phyloP scores from a whole-genome alignment of 2,888 invertebrate species.

The Sceliomorpha sp. region DNA sequence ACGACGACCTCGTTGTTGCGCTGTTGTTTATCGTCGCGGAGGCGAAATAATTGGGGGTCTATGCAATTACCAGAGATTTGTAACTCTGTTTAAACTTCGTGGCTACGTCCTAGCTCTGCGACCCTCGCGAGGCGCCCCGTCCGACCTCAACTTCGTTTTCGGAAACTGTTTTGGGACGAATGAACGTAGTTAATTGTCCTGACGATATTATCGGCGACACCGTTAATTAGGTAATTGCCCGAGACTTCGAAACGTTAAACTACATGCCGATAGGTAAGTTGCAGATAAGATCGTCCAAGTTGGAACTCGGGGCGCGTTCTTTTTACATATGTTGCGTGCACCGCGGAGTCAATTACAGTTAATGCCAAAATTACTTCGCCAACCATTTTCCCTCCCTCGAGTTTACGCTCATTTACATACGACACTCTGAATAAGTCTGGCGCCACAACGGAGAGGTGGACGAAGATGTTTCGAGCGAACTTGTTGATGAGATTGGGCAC shows the following conservation, averaged over 20 bases:
- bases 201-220: too few species aligned
- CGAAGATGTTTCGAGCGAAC: slow-evolving; percentile 11
- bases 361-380: slow-evolving; percentile 17
- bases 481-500: slow-evolving; percentile 29
- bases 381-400: slow-evolving; percentile 10
- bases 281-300: too few species aligned
- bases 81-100: slow-evolving; percentile 40
- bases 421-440: slow-evolving; percentile 23
- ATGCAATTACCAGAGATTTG: slow-evolving; percentile 46
- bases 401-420: slow-evolving; percentile 34
- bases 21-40: slow-evolving; percentile 42
- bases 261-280: too few species aligned
- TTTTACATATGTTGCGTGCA: too few species aligned
- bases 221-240: too few species aligned
- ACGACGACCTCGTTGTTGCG: slow-evolving; percentile 20
- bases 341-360: too few species aligned
- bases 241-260: too few species aligned
- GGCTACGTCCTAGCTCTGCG: slow-evolving; percentile 18
- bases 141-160: slow-evolving; percentile 18
- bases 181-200: too few species aligned
- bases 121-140: slow-evolving; percentile 4
- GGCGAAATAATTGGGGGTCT: slow-evolving; percentile 51
- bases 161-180: too few species aligned
- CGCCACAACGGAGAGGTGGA: slow-evolving; percentile 14
- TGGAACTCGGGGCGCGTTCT: too few species aligned